These are phyloP conservation scores for Harpagifer antarcticus DNA, from an alignment of 2,797 vertebrate genomes.

Conservation along the genomic window DNA sequence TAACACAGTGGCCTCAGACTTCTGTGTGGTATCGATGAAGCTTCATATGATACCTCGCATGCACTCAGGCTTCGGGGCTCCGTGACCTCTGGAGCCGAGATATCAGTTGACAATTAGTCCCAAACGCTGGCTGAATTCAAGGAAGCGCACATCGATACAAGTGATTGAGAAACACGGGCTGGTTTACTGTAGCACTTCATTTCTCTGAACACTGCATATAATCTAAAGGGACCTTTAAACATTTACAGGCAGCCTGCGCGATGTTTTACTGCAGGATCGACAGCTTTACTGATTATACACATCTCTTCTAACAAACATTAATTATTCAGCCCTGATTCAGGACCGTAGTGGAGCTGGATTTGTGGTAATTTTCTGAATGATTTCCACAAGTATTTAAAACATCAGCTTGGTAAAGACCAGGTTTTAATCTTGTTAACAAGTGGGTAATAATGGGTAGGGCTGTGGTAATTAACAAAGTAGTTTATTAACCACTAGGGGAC, in stretches of 20 bases:
- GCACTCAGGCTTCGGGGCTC: conserved; percentile 59
- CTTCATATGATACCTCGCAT: conserved; percentile 70
- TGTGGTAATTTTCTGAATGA: conserved; percentile 53
- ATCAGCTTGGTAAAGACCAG: conserved; percentile 24
- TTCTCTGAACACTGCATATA: conserved; percentile 55
- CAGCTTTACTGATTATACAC: conserved; percentile 55
- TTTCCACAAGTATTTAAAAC: conserved; percentile 34
- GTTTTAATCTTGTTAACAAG: conserved; percentile 30
- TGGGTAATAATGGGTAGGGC: background rate
- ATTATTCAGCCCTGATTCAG: conserved; percentile 64
- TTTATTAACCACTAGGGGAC: background rate
- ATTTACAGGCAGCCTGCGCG: conserved; percentile 65
- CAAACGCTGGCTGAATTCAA: conserved; percentile 70
- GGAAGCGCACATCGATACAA: conserved; percentile 74
- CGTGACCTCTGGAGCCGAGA: conserved; percentile 65
- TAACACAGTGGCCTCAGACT: conserved; percentile 65
- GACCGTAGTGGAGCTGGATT: conserved; percentile 39
- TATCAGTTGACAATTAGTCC: conserved; percentile 79
- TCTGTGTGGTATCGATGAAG: conserved; percentile 72
- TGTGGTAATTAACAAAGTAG: background rate
- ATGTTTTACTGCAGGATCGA: conserved; percentile 59
- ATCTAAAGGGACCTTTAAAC: conserved; percentile 52
- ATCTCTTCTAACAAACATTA: conserved; percentile 55
- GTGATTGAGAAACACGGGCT: conserved; percentile 67
- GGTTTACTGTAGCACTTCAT: conserved; percentile 74